phyloP scores from a whole-genome alignment of 2,888 invertebrate genomes.

The Eurytoma adleriae region DNA sequence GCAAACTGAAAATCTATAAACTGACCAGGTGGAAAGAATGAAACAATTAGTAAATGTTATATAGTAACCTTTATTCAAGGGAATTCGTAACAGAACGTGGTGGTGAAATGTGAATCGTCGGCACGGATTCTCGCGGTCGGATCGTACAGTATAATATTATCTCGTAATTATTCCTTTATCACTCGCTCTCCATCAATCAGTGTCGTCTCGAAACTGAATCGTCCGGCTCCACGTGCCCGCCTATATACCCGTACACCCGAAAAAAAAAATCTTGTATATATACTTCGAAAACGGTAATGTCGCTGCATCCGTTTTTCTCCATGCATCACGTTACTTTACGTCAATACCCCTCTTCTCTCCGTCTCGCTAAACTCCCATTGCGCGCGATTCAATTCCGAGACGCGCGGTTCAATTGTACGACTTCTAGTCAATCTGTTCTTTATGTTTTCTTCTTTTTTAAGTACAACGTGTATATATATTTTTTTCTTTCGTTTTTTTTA shows the following conservation, averaged over 20 bases:
- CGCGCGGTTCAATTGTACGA: conserved; percentile 41
- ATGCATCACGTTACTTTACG: neutral
- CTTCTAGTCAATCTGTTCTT: too few species aligned
- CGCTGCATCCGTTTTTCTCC: neutral
- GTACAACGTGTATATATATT: too few species aligned
- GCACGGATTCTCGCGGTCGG: conserved; percentile 58
- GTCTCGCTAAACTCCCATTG: conserved; percentile 30
- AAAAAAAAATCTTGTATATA: conserved; percentile 26
- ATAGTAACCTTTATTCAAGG: conserved; percentile 70
- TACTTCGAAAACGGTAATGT: conserved; percentile 52
- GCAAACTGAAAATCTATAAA: too few species aligned
- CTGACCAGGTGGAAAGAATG: too few species aligned
- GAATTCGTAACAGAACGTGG: conserved; percentile 69
- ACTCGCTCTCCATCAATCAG: neutral
- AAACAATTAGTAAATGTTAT: conserved; percentile 62
- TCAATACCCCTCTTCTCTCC: neutral
- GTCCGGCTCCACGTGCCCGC: neutral
- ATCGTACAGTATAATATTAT: conserved; percentile 48
- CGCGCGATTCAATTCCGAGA: conserved; percentile 58
- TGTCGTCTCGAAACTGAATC: conserved; percentile 50
- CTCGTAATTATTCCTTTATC: conserved; percentile 19
- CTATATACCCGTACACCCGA: neutral
- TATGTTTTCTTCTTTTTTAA: conserved; percentile 26
- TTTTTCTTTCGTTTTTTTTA: conserved; percentile 12
- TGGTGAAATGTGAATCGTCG: conserved; percentile 64